phyloP scores from a whole-genome alignment of 2,888 invertebrate species.

The Nasonovia ribisnigri region DNA sequence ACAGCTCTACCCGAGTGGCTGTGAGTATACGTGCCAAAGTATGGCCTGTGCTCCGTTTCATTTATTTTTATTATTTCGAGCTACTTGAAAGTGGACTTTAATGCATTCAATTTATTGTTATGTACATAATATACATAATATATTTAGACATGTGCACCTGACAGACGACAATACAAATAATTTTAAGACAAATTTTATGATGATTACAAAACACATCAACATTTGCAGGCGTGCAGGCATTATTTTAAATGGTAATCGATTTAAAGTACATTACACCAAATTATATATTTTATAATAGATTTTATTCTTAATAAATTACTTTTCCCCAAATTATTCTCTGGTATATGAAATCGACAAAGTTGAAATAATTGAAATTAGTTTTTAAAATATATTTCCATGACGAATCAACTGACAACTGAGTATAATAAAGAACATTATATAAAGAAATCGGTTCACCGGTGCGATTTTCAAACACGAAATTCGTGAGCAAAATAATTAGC shows the following conservation, averaged over 20 bases:
- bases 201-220: constrained; percentile 42
- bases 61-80: constrained; percentile 10
- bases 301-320: constrained; percentile 11
- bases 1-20: neutral
- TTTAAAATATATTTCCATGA: neutral
- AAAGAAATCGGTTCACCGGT: neutral
- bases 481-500: constrained; percentile 47
- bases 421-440: neutral
- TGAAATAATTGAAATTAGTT: constrained; percentile 34
- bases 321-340: neutral
- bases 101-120: constrained; percentile 8
- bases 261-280: neutral
- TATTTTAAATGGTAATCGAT: neutral
- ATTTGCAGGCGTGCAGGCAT: neutral
- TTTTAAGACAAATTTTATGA: constrained; percentile 8
- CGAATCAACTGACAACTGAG: neutral
- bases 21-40: constrained; percentile 22
- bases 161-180: constrained; percentile 5
- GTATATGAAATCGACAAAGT: neutral
- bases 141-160: neutral
- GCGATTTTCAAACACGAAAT: constrained; percentile 43
- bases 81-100: neutral
- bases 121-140: neutral
- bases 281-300: neutral
- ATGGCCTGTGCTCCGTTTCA: neutral